phyloP scores from a whole-genome alignment of 1,140 invertebrate genomes.

The Metaphire vulgaris region DNA sequence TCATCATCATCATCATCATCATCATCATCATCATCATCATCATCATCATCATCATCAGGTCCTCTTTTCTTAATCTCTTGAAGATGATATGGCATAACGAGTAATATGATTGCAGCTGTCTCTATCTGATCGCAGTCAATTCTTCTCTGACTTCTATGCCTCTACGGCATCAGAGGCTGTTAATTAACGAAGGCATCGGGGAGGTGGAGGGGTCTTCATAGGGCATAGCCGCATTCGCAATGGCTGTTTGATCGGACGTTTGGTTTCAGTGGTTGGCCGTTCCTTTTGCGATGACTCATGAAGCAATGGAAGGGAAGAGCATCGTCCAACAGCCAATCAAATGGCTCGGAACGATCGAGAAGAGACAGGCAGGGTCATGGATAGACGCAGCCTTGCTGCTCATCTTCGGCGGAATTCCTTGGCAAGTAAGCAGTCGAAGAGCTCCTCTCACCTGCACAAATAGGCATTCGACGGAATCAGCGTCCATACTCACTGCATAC shows the following conservation, averaged over 20 bases:
- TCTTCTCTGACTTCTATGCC: no score
- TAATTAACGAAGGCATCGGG: no score
- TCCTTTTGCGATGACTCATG: slow-evolving; percentile 84
- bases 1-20: no score
- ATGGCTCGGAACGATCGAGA: slow-evolving; percentile 55
- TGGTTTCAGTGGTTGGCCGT: slow-evolving; percentile 81
- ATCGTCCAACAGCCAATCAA: slow-evolving; percentile 6
- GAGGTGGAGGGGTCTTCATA: no score
- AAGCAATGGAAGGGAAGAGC: slow-evolving; percentile 76
- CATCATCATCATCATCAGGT: neutral
- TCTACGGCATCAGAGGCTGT: no score
- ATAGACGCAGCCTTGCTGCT: slow-evolving; percentile 63
- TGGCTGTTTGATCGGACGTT: no score
- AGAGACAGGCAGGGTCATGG: slow-evolving; percentile 63
- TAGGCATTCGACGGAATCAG: no score
- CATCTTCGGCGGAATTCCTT: slow-evolving; percentile 94
- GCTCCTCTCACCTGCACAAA: no score
- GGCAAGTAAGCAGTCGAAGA: slow-evolving; percentile 69
- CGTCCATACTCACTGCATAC: no score
- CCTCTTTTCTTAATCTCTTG: neutral
- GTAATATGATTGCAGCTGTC: no score
- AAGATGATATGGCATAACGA: slow-evolving; percentile 1
- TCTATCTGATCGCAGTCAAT: no score
- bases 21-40: neutral
- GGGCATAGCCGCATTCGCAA: no score